These are phyloP conservation scores for Axea sp. DNA, from an alignment of 2,888 invertebrate species.

Conservation along the genomic window DNA sequence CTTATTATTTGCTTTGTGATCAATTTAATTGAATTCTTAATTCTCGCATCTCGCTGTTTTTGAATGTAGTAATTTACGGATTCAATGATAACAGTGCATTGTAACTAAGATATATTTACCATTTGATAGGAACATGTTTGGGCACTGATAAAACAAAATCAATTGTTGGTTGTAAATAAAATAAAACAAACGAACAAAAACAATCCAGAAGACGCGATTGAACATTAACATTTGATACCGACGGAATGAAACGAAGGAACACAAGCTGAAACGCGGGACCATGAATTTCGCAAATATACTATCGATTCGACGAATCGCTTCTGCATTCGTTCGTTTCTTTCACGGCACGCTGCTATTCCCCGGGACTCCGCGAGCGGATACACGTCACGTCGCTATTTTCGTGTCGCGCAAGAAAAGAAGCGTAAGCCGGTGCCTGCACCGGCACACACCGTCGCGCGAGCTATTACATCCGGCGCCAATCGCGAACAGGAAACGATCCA, in stretches of 20 bases:
- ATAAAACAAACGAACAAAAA: not conserved
- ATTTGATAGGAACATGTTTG: too few relatives aligned
- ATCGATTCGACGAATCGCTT: slow-evolving; percentile 37
- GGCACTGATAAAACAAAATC: too few relatives aligned
- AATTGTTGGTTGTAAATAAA: not conserved
- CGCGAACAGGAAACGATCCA: too few relatives aligned
- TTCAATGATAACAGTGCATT: too few relatives aligned
- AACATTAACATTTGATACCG: slow-evolving; percentile 8
- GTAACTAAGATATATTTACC: too few relatives aligned
- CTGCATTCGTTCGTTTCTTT: slow-evolving; percentile 28
- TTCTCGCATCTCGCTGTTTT: too few relatives aligned
- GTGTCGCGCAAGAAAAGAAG: slow-evolving; percentile 41
- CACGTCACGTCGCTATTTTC: slow-evolving; percentile 58
- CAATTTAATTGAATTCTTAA: slow-evolving; percentile 1
- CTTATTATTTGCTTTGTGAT: slow-evolving; percentile 6
- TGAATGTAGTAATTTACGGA: too few relatives aligned
- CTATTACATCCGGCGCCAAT: slow-evolving; percentile 68
- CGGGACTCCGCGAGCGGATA: slow-evolving; percentile 40
- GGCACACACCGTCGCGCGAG: slow-evolving; percentile 20
- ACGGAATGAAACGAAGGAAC: slow-evolving; percentile 6
- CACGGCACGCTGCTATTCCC: slow-evolving; percentile 23
- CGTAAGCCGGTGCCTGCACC: slow-evolving; percentile 26
- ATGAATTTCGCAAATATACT: slow-evolving; percentile 33
- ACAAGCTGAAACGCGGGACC: slow-evolving; percentile 8
- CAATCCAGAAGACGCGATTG: not conserved